phyloP scores from a whole-genome alignment of 2,113 vertebrate genomes.

The Cynoglossus semilaevis region DNA sequence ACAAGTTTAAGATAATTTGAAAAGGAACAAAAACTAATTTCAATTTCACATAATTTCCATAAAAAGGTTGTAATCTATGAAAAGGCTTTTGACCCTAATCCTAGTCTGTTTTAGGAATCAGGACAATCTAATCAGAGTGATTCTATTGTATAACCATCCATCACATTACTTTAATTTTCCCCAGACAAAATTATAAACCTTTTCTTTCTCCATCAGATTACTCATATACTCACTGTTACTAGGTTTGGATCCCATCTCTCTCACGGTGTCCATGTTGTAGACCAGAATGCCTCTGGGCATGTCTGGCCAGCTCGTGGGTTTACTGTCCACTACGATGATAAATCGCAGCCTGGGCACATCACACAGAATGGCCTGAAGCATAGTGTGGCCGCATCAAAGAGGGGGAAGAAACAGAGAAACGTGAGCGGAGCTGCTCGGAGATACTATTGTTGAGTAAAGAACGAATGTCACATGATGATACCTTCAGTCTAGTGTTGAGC shows the following conservation, averaged over 20 bases:
- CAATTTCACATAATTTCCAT: neutral
- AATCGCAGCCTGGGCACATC: slow-evolving; percentile 86
- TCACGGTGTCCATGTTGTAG: slow-evolving; percentile 88
- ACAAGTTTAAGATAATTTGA: neutral
- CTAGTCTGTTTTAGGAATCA: slow-evolving; percentile 7
- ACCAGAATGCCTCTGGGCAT: slow-evolving; percentile 87
- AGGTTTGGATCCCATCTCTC: slow-evolving; percentile 85
- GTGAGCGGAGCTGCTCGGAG: too few species aligned
- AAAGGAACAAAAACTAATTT: neutral
- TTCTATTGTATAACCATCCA: slow-evolving; percentile 43
- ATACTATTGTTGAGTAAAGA: neutral
- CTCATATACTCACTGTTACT: slow-evolving; percentile 72
- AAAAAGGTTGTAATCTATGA: neutral
- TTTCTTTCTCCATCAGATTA: slow-evolving; percentile 51
- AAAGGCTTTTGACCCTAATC: slow-evolving; percentile 9
- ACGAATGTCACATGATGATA: slow-evolving; percentile 43
- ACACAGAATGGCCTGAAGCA: slow-evolving; percentile 84
- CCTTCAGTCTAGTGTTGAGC: slow-evolving; percentile 91
- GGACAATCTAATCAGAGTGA: slow-evolving; percentile 44
- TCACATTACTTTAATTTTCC: slow-evolving; percentile 31
- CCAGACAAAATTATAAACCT: slow-evolving; percentile 50
- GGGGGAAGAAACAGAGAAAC: neutral
- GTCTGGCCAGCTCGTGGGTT: slow-evolving; percentile 80
- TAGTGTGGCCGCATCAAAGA: neutral
- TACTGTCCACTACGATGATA: slow-evolving; percentile 91